A percentile compares a stretch with the other conserved stretches of the same genome.
phyloP scores from a whole-genome alignment of 1,140 invertebrate genomes.

The Acyrthosiphon pisum region DNA sequence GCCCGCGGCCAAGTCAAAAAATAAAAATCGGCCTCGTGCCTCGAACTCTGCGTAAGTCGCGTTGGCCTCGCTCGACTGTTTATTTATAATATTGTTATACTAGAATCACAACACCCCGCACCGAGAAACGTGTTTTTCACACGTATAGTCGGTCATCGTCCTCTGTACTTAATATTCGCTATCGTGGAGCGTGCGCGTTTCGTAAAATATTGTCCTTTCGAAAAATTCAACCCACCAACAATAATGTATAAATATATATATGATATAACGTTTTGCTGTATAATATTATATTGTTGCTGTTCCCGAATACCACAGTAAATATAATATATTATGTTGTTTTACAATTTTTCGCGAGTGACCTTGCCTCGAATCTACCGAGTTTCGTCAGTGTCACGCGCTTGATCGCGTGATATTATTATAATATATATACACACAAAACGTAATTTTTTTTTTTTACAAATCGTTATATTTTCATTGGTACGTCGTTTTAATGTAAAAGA shows the following conservation, averaged over 20 bases:
- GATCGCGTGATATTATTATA: background rate
- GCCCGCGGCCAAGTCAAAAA: background rate
- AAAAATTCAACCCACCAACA: background rate
- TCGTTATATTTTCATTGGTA: background rate
- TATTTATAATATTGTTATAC: background rate
- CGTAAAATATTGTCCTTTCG: background rate
- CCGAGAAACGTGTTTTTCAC: background rate
- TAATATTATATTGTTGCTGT: background rate
- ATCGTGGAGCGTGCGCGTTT: background rate
- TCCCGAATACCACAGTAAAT: background rate
- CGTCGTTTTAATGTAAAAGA: background rate
- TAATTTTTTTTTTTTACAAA: constrained; percentile 1
- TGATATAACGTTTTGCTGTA: background rate
- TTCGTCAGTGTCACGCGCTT: background rate
- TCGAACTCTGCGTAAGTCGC: background rate
- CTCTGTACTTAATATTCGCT: background rate
- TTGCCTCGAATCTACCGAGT: background rate
- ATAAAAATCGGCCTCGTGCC: background rate
- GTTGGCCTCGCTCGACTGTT: background rate
- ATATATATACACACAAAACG: background rate
- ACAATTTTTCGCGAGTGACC: background rate
- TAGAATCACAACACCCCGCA: background rate
- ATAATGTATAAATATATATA: background rate
- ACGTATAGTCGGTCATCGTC: background rate
- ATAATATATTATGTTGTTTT: background rate